Base-by-base conservation (phyloP, 2,113 vertebrate genomes). In the rabbit (Oryctolagus cuniculus) region DNA sequence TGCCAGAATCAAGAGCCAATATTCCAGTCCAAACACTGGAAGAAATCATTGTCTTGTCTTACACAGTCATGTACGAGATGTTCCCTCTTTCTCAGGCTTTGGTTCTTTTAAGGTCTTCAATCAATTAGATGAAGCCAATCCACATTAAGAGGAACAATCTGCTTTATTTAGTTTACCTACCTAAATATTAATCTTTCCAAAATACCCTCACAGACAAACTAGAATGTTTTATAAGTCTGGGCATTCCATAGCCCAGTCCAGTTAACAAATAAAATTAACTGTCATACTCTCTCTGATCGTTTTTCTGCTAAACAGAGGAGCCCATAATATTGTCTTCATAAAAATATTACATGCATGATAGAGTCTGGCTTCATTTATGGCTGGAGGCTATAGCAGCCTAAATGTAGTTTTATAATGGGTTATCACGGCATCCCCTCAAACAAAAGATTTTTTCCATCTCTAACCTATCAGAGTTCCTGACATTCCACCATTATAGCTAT, bases 171-270 rank as follows among this genome's bases (percentile, higher is more conserved):
- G 6, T 34, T 69, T 67, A 87, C 27, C 2, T 27, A 86, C 15
- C 89, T n/a, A 96, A 82, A 78, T 19, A 2, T 55, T 89, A 91
- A 86, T 91, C 34, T 74, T 55, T 15, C 53, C 83, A 27, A 87
- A 67, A 89, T 1, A 81, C 2, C 53, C 22, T 93, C 36, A 72
- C n/a, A 89, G 61, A 86, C 87, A 95, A 4, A 63, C 10, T n/a
- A 90, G 19, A 93, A 73, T 63, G 49, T 85, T 67, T 73, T 36
- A 93, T 78, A 89, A 67, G 6, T 89, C 79, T 93, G 64, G 27
- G 8, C 1, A 89, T 29, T 13, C 24, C 34, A 89, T 66, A 38
- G n/a, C 8, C 36, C 16, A 81, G 38, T 27, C 67, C 80, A 66
- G 49, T 51, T 86, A n/a, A 95, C 49, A 53, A 2, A 27, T 36